Conservation (phyloP, 1,140 invertebrate species). For the Calycopis cecrops region DNA sequence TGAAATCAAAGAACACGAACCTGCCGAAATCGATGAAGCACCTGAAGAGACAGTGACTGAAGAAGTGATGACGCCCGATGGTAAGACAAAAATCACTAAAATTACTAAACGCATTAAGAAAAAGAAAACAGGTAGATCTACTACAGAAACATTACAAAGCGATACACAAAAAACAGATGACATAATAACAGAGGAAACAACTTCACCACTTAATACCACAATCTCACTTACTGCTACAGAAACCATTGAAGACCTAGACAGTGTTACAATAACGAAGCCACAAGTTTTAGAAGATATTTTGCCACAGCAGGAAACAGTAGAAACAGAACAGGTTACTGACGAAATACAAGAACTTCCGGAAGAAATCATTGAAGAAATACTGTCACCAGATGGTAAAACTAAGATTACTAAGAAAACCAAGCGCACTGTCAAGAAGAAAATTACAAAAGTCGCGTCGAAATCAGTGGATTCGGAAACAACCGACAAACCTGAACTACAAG, state of each 20-base stretch:
- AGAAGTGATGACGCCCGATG: conserved; percentile 18
- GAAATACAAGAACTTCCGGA: not conserved
- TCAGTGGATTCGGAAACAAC: not conserved
- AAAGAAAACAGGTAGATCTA: conserved; percentile 55
- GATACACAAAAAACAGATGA: too few species aligned
- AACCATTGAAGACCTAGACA: too few species aligned
- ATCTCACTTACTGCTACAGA: too few species aligned
- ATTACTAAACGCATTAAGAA: conserved; percentile 57
- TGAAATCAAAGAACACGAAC: not conserved
- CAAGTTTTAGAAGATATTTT: conserved; percentile 22
- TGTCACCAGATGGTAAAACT: conserved; percentile 32
- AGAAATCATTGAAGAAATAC: conserved; percentile 5
- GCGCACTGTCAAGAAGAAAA: not conserved
- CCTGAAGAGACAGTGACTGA: conserved; percentile 10
- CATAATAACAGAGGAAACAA: too few species aligned
- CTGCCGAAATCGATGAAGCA: not conserved
- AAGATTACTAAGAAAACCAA: conserved; percentile 40
- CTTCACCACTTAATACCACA: too few species aligned
- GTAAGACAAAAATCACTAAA: conserved; percentile 47
- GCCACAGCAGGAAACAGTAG: not conserved
- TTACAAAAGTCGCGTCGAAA: not conserved
- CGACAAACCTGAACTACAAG: conserved; percentile 4
- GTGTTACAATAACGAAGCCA: too few species aligned
- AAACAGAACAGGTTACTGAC: not conserved
- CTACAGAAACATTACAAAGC: conserved; percentile 40